Evolutionary conservation across 2,888 invertebrate species (phyloP).

Genomic region (Gryllus longicercus): DNA sequence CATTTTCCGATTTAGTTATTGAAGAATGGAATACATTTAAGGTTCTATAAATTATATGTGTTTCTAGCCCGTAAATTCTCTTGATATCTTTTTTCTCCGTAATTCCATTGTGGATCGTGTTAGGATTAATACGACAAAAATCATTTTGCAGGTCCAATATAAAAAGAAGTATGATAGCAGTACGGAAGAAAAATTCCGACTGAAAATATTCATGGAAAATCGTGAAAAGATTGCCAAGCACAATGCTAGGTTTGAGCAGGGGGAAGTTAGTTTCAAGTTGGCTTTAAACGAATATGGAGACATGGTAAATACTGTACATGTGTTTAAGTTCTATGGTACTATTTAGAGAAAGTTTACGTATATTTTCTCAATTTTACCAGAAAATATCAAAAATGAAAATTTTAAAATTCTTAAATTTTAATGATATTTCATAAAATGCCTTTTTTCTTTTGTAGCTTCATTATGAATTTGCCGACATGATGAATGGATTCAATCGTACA

Average conservation of each 20-base stretch:
- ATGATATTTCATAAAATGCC: neutral
- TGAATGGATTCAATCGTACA: slow-evolving; percentile 66
- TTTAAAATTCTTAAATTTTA: no score
- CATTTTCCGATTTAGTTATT: slow-evolving; percentile 66
- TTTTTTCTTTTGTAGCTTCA: slow-evolving; percentile 52
- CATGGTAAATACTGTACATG: slow-evolving; percentile 52
- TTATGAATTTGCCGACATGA: slow-evolving; percentile 67
- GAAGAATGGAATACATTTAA: slow-evolving; percentile 78
- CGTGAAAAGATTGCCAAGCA: slow-evolving; percentile 79
- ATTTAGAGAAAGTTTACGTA: neutral
- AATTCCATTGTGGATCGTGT: slow-evolving; percentile 30
- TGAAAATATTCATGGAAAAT: slow-evolving; percentile 88
- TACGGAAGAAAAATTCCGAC: slow-evolving; percentile 76
- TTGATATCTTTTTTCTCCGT: neutral
- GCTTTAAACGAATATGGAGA: slow-evolving; percentile 81
- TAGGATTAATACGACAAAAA: slow-evolving; percentile 23
- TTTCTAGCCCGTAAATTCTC: neutral
- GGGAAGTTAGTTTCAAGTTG: slow-evolving; percentile 63
- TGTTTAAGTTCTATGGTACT: slow-evolving; percentile 26
- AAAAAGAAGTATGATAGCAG: slow-evolving; percentile 65
- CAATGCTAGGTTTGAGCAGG: slow-evolving; percentile 69
- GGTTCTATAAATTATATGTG: slow-evolving; percentile 50
- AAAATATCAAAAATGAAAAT: no score
- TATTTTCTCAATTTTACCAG: neutral
- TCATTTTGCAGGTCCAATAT: slow-evolving; percentile 55